Conservation (phyloP, 2,888 invertebrate species). For the Cephus pulcher region DNA sequence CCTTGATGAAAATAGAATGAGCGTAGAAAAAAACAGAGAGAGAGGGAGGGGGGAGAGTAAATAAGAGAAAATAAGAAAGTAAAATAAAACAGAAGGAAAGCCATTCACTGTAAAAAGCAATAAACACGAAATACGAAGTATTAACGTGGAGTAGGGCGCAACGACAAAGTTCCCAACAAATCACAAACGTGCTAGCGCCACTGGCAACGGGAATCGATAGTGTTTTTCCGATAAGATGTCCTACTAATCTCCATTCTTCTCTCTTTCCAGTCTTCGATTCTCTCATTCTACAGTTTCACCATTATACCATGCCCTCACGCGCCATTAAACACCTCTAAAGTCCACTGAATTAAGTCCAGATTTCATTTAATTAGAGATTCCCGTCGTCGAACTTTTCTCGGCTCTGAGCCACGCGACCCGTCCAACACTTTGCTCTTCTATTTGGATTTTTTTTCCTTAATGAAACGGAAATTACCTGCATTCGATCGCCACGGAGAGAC, state of each 20-base stretch:
- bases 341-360: conserved; percentile 48
- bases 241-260: not conserved
- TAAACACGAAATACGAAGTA: conserved; percentile 40
- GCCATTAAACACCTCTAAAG: conserved; percentile 19
- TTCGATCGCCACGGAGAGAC: conserved; percentile 7
- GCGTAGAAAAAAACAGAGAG: not conserved
- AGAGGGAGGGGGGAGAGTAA: not conserved
- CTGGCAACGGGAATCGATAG: conserved; percentile 14
- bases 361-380: conserved; percentile 56
- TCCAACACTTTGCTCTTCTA: conserved; percentile 40
- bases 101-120: not conserved
- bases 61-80: not conserved
- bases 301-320: conserved; percentile 9
- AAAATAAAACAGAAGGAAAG: not conserved
- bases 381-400: not conserved
- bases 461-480: conserved; percentile 58
- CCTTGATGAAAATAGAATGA: not conserved
- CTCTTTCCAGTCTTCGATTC: not conserved
- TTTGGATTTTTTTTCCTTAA: conserved; percentile 36
- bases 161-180: conserved; percentile 4
- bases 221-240: conserved; percentile 17
- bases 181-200: conserved; percentile 14
- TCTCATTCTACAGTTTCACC: not conserved
- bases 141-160: conserved; percentile 25
- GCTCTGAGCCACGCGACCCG: conserved; percentile 33